Base-by-base conservation (phyloP, 92 coral and sea anemone genomes). In the Epizoanthus fatuus region DNA sequence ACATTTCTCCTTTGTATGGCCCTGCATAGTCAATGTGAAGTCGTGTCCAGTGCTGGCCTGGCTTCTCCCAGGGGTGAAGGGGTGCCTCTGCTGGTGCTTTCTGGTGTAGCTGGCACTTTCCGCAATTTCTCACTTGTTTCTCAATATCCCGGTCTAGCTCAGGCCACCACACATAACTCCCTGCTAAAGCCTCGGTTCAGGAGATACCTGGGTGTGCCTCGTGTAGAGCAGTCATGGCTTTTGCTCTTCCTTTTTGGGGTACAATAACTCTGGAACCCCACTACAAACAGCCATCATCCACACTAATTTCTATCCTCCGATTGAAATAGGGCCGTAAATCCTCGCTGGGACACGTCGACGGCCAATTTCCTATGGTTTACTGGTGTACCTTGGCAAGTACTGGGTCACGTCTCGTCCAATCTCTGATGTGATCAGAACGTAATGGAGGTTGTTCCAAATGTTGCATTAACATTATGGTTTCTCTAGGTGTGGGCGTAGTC, bases 321-420 rank as follows among this genome's bases (percentile, higher is more conserved):
- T 56, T 60, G 47, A 12, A 72, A 74, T 80, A 88, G 37, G 88
- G 90, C 45, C 17, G 32, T 37, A 86, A 81, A 63, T 86, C 84
- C 13, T 63, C 76, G 4, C 54, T 44, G 71, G 13, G 70, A 22
- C 19, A 17, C 54, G 19, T 25, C 47, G 44, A 63, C 0, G 92
- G 92, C 88, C 90, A 88, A 62, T 74, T 84, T 55, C 85, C 85
- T 49, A 88, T 47, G 69, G 68, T 67, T 72, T 45, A 84, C 79
- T 86, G 86, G 11, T 63, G 67, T 66, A 86, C 91, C 78, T 79
- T 57, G 32, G 95, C 72, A 25, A 86, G 87, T 3, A 82, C 29
- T 60, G 95, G 88, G 62, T 92, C 91, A 79, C 86, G 69, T 53
- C 87, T 85, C 69, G 91, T 92, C 93, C 93, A 86, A n/a, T 55